A percentile compares a stretch with the other conserved stretches of the same genome.
Evolutionary conservation across 2,113 vertebrate genomes (phyloP).

Genomic region (Ranitomeya imitator): DNA sequence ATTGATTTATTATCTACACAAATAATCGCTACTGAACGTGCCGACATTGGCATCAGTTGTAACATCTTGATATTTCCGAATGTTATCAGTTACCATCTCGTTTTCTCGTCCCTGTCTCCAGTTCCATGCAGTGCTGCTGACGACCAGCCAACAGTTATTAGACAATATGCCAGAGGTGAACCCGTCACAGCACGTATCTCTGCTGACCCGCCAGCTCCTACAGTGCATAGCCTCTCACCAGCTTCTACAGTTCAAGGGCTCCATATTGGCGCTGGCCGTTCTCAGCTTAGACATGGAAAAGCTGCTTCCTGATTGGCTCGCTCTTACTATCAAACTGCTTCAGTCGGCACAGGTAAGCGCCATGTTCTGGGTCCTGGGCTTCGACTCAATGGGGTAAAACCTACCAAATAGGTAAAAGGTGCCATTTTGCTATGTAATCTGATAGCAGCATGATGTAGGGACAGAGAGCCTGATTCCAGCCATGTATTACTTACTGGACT

Average conservation of each 20-base stretch:
- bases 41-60: neutral
- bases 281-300: conserved; percentile 96
- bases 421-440: no score
- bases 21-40: neutral
- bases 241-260: conserved; percentile 87
- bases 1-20: no score
- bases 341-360: conserved; percentile 85
- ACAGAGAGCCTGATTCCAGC: no score
- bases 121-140: conserved; percentile 90
- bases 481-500: no score
- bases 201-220: conserved; percentile 85
- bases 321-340: conserved; percentile 91
- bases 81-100: neutral
- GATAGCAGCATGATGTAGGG: no score
- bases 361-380: neutral
- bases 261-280: conserved; percentile 90
- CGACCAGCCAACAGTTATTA: conserved; percentile 79
- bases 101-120: conserved; percentile 61
- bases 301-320: conserved; percentile 92
- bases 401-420: neutral
- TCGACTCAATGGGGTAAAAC: neutral
- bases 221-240: conserved; percentile 87
- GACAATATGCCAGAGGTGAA: conserved; percentile 74
- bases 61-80: neutral
- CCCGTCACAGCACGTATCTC: conserved; percentile 83